Base-by-base conservation (phyloP, 2,797 vertebrate species). In the Pygocentrus nattereri region DNA sequence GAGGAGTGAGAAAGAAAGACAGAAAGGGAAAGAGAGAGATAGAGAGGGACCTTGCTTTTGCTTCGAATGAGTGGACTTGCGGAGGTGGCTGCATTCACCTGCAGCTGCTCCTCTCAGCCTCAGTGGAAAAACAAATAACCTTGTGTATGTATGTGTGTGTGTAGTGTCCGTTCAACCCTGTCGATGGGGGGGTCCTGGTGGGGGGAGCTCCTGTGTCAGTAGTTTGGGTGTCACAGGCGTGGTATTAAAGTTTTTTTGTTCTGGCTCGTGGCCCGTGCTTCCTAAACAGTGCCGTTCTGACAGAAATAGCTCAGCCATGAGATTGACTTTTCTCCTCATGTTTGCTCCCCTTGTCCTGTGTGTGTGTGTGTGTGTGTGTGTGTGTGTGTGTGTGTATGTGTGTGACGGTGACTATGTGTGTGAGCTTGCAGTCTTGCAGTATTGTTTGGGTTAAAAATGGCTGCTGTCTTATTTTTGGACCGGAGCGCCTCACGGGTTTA, bases 281-380 rank as follows among this genome's bases (percentile, higher is more conserved):
- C 92, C 93, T 94, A 94, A 95, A 94, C 92, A 92, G 89, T 89
- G 87, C 89, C 68, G 74, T 93, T 88, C 89, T 84, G 89, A 92
- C 93, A 92, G 88, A 95, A 95, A 94, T 95, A 94, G 91, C 93
- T 91, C 91, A 90, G 92, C 90, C 91, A 90, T 92, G 89, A 93
- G 93, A 94, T 94, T 93, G 92, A 93, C 92, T 94, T 92, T 92
- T 92, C 65, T 56, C 78, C 71, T 84, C 78, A 27, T 78, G 50
- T 47, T 80, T 75, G 71, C 61, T 68, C 47, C 21, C 34, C 68
- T 61, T 13, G 41, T 56, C 75, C 75, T 76, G 72, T 72, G 61
- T 78, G 77, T 76, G 83, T 65, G 59, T 79, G 84, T 85, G 85
- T 67, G 64, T 70, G 77, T 49, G 47, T 79, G 71, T 74, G 69